These are phyloP conservation scores for Momotus momota DNA, from an alignment of 2,797 vertebrate species.

Conservation along the genomic window DNA sequence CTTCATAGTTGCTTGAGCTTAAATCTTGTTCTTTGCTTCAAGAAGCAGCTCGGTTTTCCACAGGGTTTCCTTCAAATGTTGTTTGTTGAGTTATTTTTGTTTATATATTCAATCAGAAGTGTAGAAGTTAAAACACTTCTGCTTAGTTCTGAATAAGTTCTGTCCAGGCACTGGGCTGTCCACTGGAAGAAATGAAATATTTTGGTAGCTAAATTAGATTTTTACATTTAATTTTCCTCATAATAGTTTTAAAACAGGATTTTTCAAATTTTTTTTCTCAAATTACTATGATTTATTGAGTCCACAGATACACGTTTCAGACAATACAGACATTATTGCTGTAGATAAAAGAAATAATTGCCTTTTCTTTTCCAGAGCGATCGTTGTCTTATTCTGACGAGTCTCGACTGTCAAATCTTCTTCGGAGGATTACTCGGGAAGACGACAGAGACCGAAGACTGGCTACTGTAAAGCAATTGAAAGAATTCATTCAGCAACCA, in stretches of 20 bases:
- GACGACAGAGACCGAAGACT: slow-evolving; percentile 98
- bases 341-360: neutral
- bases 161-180: neutral
- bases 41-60: neutral
- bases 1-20: neutral
- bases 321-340: neutral
- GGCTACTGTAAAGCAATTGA: slow-evolving; percentile 97
- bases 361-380: slow-evolving; percentile 85
- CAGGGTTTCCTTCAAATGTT: neutral
- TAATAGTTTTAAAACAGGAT: neutral
- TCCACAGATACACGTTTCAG: accelerated
- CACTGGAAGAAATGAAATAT: neutral
- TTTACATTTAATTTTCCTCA: neutral
- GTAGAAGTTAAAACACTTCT: neutral
- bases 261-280: neutral
- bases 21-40: neutral
- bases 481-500: slow-evolving; percentile 97
- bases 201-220: neutral
- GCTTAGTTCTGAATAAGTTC: neutral
- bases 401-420: slow-evolving; percentile 99
- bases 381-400: slow-evolving; percentile 98
- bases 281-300: accelerated
- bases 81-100: neutral
- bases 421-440: slow-evolving; percentile 98
- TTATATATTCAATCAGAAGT: neutral